phyloP scores from a whole-genome alignment of 2,888 invertebrate species.

The Eilema sororculum region DNA sequence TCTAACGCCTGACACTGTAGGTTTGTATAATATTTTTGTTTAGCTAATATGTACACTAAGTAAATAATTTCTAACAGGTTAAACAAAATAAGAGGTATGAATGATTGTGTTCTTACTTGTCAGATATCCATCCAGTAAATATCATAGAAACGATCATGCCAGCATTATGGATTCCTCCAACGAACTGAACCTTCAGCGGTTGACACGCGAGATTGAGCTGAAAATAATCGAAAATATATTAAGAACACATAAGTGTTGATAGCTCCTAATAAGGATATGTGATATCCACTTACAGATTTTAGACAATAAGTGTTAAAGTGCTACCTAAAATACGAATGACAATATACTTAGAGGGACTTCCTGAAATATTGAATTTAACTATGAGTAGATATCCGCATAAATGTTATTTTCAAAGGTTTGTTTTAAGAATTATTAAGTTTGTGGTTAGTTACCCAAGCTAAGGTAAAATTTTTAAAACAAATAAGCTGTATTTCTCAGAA shows the following conservation, averaged over 20 bases:
- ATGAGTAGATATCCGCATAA: not conserved
- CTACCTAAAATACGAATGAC: conserved; percentile 1
- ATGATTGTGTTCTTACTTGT: conserved; percentile 70
- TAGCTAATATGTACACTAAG: too few relatives aligned
- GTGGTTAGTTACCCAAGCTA: not conserved
- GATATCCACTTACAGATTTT: conserved; percentile 5
- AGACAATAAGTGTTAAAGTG: conserved; percentile 19
- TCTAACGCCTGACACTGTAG: too few relatives aligned
- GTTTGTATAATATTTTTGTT: too few relatives aligned
- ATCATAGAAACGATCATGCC: conserved; percentile 89
- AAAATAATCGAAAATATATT: conserved; percentile 41
- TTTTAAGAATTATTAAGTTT: conserved; percentile 14
- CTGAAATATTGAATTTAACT: conserved; percentile 2
- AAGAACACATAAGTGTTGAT: not conserved
- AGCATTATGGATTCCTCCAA: conserved; percentile 88
- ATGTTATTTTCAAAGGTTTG: conserved; percentile 14
- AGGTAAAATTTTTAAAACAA: conserved; percentile 4
- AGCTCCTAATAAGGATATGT: not conserved
- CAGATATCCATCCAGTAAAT: conserved; percentile 88
- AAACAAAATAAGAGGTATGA: not conserved
- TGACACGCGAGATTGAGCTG: conserved; percentile 76
- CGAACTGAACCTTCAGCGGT: conserved; percentile 83
- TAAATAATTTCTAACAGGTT: too few relatives aligned
- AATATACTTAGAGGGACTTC: conserved; percentile 6
- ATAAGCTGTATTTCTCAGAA: conserved; percentile 13